These are phyloP conservation scores for Halcyon smyrnensis DNA, from an alignment of 2,797 vertebrate genomes.

Conservation along the genomic window DNA sequence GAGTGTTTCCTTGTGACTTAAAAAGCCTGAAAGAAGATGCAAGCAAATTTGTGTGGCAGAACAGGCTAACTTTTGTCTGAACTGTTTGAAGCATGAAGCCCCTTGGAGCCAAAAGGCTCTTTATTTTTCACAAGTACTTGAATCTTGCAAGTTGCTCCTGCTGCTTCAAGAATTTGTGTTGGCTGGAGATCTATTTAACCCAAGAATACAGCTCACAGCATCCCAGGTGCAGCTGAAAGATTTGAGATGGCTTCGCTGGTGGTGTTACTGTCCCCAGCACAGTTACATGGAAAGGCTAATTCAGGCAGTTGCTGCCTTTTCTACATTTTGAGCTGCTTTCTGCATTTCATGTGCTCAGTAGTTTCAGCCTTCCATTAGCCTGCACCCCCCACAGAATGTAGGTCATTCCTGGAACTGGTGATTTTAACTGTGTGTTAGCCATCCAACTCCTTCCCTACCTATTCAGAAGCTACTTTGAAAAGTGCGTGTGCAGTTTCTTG, in stretches of 20 bases:
- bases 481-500: background rate
- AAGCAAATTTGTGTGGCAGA: background rate
- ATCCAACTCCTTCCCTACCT: background rate
- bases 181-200: background rate
- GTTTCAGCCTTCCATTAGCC: background rate
- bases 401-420: background rate
- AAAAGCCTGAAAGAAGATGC: background rate
- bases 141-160: background rate
- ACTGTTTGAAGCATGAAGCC: background rate
- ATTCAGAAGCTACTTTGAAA: background rate
- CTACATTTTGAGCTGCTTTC: background rate
- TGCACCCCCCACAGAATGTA: background rate
- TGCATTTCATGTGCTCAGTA: background rate
- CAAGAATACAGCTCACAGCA: background rate
- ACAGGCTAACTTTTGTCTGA: background rate
- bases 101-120: background rate
- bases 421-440: background rate
- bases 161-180: background rate
- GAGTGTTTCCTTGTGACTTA: background rate
- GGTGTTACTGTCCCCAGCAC: background rate
- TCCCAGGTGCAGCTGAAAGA: background rate
- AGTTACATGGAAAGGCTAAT: background rate
- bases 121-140: background rate
- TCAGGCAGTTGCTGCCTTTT: background rate
- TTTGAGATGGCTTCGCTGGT: accelerated